Conservation (phyloP, 2,888 invertebrate genomes). For the Standfussiana lucernea region DNA sequence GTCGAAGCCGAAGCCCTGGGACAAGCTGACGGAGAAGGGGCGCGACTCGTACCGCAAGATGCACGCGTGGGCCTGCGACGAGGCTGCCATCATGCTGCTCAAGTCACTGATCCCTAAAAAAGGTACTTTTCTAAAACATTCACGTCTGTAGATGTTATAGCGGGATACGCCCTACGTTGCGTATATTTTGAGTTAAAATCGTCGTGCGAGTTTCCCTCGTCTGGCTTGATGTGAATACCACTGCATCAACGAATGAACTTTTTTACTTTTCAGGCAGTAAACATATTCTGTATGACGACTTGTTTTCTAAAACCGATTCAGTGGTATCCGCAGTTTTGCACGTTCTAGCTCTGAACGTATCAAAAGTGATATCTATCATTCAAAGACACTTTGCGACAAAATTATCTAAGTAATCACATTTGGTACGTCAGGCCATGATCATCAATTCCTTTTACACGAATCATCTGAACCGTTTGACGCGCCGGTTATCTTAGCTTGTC, state of each 20-base stretch:
- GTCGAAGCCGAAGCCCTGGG: constrained; percentile 99
- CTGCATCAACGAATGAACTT: constrained; percentile 13
- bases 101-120: constrained; percentile 99
- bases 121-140: constrained; percentile 91
- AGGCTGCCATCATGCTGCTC: constrained; percentile 98
- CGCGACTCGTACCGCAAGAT: constrained; percentile 99
- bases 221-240: constrained; percentile 52
- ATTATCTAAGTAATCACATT: constrained; percentile 61
- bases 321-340: constrained; percentile 54
- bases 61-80: constrained; percentile 99
- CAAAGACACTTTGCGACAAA: constrained; percentile 31
- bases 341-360: constrained; percentile 37
- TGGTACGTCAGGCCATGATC: constrained; percentile 65
- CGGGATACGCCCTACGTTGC: constrained; percentile 22
- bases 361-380: constrained; percentile 50
- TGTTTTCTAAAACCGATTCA: constrained; percentile 13
- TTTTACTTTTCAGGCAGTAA: neutral
- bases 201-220: constrained; percentile 18
- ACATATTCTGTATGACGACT: neutral
- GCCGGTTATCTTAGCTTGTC: constrained; percentile 80
- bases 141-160: constrained; percentile 40
- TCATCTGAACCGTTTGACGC: constrained; percentile 84
- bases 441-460: constrained; percentile 69
- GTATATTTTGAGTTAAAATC: constrained; percentile 18
- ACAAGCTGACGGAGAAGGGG: constrained; percentile 99